These are phyloP conservation scores for Austrolebias charrua DNA, from an alignment of 2,797 vertebrate genomes.

Conservation along the genomic window DNA sequence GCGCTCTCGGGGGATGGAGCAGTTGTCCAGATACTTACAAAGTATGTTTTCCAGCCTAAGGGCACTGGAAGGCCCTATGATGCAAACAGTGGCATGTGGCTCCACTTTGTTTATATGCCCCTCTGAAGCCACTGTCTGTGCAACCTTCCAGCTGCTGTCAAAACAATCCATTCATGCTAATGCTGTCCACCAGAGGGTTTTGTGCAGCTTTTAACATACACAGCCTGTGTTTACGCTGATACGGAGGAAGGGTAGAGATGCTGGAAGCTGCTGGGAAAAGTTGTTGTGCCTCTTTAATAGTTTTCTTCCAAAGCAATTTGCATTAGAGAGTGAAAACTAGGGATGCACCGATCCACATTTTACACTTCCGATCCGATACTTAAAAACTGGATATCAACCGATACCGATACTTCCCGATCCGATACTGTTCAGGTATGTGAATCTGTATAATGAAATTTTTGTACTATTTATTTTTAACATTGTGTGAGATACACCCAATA, in stretches of 20 bases:
- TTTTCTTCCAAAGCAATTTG: constrained; percentile 46
- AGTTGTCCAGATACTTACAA: constrained; percentile 63
- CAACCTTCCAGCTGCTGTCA: constrained; percentile 37
- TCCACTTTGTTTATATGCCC: constrained; percentile 38
- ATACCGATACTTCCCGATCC: no score
- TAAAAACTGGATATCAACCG: no score
- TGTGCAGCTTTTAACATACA: constrained; percentile 31
- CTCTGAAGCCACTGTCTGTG: constrained; percentile 37
- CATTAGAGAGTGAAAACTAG: constrained; percentile 29
- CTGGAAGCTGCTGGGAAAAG: constrained; percentile 55
- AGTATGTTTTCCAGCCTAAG: constrained; percentile 48
- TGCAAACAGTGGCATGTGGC: constrained; percentile 55
- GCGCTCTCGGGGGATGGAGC: constrained; percentile 74
- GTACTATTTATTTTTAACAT: no score
- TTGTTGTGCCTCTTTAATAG: constrained; percentile 51
- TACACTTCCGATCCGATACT: no score
- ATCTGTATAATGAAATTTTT: no score
- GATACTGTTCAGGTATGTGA: no score
- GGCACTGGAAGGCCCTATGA: constrained; percentile 52
- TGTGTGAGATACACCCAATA: no score
- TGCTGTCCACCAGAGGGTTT: constrained; percentile 29
- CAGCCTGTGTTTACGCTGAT: constrained; percentile 29
- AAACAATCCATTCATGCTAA: constrained; percentile 44
- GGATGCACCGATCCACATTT: no score
- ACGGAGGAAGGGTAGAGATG: constrained; percentile 38